Percentiles rank a stretch among this genome's conserved stretches.
phyloP scores from a whole-genome alignment of 2,797 vertebrate species.

The Fundulus diaphanus region DNA sequence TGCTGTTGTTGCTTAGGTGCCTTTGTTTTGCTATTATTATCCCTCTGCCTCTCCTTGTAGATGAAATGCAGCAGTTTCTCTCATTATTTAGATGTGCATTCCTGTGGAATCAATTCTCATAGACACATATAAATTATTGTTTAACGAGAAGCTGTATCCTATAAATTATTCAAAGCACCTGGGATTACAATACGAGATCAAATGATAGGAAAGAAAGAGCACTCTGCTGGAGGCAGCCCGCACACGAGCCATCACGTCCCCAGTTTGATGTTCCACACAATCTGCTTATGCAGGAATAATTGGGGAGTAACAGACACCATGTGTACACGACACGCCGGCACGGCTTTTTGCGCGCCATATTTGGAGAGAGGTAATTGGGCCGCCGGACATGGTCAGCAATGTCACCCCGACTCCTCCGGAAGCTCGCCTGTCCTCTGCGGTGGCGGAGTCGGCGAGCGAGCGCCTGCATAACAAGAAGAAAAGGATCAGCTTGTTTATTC shows the following conservation, averaged over 20 bases:
- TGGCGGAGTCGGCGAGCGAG: conserved; percentile 45
- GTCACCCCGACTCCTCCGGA: conserved; percentile 62
- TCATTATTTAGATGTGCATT: conserved; percentile 86
- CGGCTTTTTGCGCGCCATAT: conserved; percentile 70
- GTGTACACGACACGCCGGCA: conserved; percentile 68
- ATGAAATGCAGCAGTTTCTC: conserved; percentile 78
- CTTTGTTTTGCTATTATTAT: conserved; percentile 78
- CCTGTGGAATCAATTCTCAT: conserved; percentile 84
- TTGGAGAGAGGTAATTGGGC: conserved; percentile 82
- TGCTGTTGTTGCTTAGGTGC: conserved; percentile 57
- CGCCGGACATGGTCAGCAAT: conserved; percentile 81
- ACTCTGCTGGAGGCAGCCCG: conserved; percentile 85
- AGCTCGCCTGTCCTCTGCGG: conserved; percentile 60
- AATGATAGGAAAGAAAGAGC: conserved; percentile 86
- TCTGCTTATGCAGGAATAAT: conserved; percentile 85
- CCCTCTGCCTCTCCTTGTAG: conserved; percentile 70
- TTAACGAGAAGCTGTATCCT: conserved; percentile 87
- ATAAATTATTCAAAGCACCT: conserved; percentile 90
- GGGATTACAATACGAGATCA: conserved; percentile 88
- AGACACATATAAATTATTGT: conserved; percentile 90
- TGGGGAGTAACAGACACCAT: conserved; percentile 80
- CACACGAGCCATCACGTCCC: conserved; percentile 83
- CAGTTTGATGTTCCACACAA: conserved; percentile 85
- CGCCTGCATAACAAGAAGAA: conserved; percentile 49
- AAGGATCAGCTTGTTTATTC: conserved; percentile 67